Evolutionary conservation across 2,797 vertebrate genomes (phyloP).

Genomic region (Macroramphosus scolopax): DNA sequence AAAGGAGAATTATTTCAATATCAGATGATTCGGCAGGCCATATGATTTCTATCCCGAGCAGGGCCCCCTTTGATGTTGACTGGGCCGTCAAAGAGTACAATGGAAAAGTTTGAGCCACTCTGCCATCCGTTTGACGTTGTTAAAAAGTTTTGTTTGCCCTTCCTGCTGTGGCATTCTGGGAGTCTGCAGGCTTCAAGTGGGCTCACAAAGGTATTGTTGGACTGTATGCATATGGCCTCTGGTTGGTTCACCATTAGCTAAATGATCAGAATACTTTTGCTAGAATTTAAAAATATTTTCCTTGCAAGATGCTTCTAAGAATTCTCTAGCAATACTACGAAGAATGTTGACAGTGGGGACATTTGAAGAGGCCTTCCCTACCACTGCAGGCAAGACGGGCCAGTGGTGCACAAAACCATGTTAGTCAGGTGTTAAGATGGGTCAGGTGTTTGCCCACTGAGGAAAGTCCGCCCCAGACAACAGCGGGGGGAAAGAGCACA

Average conservation of each 20-base stretch:
- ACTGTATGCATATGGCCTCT: conserved; percentile 34
- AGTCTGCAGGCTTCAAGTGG: conserved; percentile 28
- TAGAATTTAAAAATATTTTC: no score
- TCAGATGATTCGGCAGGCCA: conserved; percentile 46
- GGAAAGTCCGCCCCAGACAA: no score
- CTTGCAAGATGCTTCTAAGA: no score
- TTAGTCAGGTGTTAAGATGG: no score
- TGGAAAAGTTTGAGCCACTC: conserved; percentile 50
- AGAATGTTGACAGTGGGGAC: no score
- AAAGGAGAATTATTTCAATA: conserved; percentile 60
- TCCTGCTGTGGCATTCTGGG: conserved; percentile 53
- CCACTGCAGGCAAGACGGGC: no score
- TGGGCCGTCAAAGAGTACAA: conserved; percentile 29
- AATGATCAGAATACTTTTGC: no score
- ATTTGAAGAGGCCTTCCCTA: no score
- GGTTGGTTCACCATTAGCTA: conserved; percentile 1
- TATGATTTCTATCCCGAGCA: conserved; percentile 49
- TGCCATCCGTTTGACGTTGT: conserved; percentile 38
- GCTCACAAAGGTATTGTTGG: conserved; percentile 35
- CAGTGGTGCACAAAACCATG: no score
- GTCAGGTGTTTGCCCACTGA: no score
- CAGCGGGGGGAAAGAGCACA: no score
- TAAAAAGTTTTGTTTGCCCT: conserved; percentile 22
- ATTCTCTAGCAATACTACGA: no score
- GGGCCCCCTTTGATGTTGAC: conserved; percentile 50